Evolutionary conservation across 2,797 vertebrate species (phyloP).

Genomic region (Acanthis flammea): DNA sequence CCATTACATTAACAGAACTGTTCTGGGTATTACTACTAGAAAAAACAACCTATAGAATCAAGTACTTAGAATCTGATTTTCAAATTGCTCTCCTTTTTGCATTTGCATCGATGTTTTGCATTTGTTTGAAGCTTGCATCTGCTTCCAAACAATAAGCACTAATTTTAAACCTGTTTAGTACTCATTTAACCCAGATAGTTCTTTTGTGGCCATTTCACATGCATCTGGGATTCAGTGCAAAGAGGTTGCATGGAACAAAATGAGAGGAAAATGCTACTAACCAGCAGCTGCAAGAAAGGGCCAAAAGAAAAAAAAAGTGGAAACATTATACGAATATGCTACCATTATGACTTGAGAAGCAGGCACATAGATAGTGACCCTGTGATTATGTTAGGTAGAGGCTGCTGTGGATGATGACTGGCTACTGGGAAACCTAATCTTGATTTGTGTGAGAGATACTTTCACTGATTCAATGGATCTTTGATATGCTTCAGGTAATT

Average conservation of each 20-base stretch:
- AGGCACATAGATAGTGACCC: background rate
- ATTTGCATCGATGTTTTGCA: slow-evolving; percentile 79
- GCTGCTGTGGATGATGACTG: background rate
- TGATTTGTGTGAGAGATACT: background rate
- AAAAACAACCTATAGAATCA: slow-evolving; percentile 63
- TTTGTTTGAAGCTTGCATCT: slow-evolving; percentile 81
- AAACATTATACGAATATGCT: background rate
- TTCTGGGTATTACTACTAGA: slow-evolving; percentile 43
- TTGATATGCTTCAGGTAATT: background rate
- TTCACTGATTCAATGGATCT: background rate
- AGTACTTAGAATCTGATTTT: slow-evolving; percentile 65
- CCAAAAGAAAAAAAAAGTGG: slow-evolving; percentile 21
- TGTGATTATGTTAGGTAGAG: background rate
- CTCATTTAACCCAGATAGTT: slow-evolving; percentile 79
- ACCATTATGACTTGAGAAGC: slow-evolving; percentile 27
- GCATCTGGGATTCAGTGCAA: slow-evolving; percentile 77
- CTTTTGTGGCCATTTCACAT: slow-evolving; percentile 77
- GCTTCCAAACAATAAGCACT: slow-evolving; percentile 78
- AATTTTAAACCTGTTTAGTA: slow-evolving; percentile 82
- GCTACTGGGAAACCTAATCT: background rate
- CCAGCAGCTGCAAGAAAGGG: slow-evolving; percentile 72
- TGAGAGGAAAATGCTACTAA: slow-evolving; percentile 62
- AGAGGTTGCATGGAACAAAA: slow-evolving; percentile 73
- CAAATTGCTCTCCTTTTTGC: slow-evolving; percentile 69
- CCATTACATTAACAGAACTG: slow-evolving; percentile 47